These are phyloP conservation scores for Noctua janthe DNA, from an alignment of 2,888 invertebrate species.

Conservation along the genomic window DNA sequence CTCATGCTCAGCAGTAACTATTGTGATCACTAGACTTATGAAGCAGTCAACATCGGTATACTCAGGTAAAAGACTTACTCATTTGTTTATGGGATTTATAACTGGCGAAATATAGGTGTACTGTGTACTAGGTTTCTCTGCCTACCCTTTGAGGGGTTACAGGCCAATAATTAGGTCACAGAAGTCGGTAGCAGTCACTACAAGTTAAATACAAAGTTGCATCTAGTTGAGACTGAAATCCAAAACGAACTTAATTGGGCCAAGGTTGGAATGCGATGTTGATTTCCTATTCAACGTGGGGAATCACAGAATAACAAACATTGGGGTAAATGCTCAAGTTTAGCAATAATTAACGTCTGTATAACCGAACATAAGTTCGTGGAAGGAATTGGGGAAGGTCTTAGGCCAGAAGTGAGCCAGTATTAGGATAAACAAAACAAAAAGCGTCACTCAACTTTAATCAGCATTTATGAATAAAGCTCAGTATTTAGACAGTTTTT, in stretches of 20 bases:
- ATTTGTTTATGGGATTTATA: not conserved
- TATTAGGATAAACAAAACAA: not conserved
- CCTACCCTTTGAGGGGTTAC: not conserved
- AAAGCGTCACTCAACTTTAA: not conserved
- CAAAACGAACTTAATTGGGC: constrained; percentile 19
- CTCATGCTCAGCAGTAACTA: not conserved
- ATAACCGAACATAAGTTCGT: not conserved
- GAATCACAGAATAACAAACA: not conserved
- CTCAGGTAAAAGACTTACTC: not conserved
- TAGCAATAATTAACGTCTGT: not conserved
- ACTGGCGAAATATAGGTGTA: not conserved
- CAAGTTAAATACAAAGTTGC: constrained; percentile 33
- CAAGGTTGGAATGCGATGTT: constrained; percentile 25
- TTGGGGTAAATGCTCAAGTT: not conserved
- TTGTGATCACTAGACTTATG: not conserved
- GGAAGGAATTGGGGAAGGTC: not conserved
- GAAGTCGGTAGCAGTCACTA: constrained; percentile 19
- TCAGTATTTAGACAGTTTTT: not conserved
- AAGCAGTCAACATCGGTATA: not conserved
- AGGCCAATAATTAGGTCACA: constrained; percentile 19
- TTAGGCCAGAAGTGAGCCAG: not conserved
- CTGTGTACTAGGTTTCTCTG: not conserved
- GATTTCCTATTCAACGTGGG: constrained; percentile 6
- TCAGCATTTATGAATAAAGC: not conserved
- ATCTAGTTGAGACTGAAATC: constrained; percentile 9